Evolutionary conservation across 2,888 invertebrate genomes (phyloP), one percentile per base, ranked within the genome.

Genomic region (Anthophora plumipes): DNA sequence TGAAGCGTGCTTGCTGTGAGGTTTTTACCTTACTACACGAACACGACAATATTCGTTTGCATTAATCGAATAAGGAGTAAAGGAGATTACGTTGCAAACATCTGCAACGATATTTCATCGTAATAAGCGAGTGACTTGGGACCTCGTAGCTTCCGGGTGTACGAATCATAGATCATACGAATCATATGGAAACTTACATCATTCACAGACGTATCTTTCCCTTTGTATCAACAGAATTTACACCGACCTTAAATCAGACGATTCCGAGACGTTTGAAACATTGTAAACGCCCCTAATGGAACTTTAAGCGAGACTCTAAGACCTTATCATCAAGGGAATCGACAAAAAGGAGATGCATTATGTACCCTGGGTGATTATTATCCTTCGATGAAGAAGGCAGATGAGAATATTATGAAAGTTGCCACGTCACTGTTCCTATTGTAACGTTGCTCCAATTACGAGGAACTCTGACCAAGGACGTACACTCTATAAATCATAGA

Each of bases 391-490:
- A 31, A 31, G 4, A 31, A 1, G 31, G 7, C n/a, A 12, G 68
- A 20, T 31, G 41, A 31, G 52, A 70, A 73, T 69, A 48, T 60
- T 12, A 46, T 11, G 5, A 14, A 61, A 60, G 39, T 12, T 48
- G 77, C 77, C 72, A 1, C 61, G 74, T 84, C 79, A 77, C 50
- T 59, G 46, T 77, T 72, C 57, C 68, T n/a, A 43, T 72, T 74
- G 77, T 66, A 14, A 63, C n/a, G 17, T n/a, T 59, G 52, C 61
- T 72, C 68, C 79, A 82, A 82, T 84, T 83, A 80, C 50, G 50
- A 46, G 54, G 46, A 67, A 83, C 55, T 22, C 61, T 4, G 61
- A 37, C 69, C 43, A 70, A 77, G 74, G 75, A 20, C 74, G 50
- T 17, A 31, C n/a, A n/a, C n/a, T n/a, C n/a, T n/a, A n/a, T n/a